A percentile compares a stretch with the other conserved stretches of the same genome.
These are phyloP conservation scores for Drosophila hydei DNA, from an alignment of 1,140 invertebrate genomes.

Conservation along the genomic window DNA sequence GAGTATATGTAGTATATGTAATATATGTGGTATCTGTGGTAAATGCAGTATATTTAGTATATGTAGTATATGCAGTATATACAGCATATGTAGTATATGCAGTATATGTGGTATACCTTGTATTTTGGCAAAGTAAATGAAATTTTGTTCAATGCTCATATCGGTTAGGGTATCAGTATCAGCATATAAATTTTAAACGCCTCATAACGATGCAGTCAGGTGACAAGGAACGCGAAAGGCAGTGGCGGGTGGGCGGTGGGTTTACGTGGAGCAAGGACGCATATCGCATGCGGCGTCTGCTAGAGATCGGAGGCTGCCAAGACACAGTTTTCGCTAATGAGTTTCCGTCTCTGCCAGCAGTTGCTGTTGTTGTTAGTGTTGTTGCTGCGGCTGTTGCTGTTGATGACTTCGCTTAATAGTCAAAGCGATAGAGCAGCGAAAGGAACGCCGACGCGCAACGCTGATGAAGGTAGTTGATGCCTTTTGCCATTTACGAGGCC, in stretches of 20 bases:
- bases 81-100: no score
- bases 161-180: constrained; percentile 14
- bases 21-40: no score
- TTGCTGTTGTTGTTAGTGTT: constrained; percentile 23
- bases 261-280: not conserved
- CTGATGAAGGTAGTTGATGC: constrained; percentile 24
- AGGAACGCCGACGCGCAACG: no score
- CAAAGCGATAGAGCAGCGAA: constrained; percentile 40
- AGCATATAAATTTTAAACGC: constrained; percentile 36
- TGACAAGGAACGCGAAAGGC: constrained; percentile 17
- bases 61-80: no score
- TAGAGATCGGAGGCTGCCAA: constrained; percentile 46
- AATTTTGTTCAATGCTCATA: no score
- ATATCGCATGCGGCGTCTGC: constrained; percentile 1
- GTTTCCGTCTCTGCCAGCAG: constrained; percentile 63
- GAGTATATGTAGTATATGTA: no score
- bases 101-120: not conserved
- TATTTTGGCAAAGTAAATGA: not conserved
- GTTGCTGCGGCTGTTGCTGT: constrained; percentile 17
- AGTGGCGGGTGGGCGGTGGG: not conserved
- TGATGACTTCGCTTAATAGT: constrained; percentile 66
- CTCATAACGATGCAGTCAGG: constrained; percentile 62
- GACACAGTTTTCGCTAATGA: constrained; percentile 77
- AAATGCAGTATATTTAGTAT: not conserved
- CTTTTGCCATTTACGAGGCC: constrained; percentile 9